phyloP scores from a whole-genome alignment of 2,888 invertebrate species.

The Selenia dentaria region DNA sequence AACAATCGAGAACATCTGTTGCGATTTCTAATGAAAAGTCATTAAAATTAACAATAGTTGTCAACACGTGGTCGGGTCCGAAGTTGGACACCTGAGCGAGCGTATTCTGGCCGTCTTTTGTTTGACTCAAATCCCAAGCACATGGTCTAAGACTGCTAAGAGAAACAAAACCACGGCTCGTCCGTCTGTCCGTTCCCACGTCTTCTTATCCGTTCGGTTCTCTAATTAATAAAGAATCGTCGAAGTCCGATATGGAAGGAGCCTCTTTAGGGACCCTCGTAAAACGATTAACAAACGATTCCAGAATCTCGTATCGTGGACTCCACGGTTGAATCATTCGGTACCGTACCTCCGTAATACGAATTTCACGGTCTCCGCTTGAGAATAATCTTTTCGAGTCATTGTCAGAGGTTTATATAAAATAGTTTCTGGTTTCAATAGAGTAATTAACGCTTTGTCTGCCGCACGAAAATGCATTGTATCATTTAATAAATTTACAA shows the following conservation, averaged over 20 bases:
- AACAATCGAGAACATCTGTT: constrained; percentile 63
- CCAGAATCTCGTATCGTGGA: constrained; percentile 51
- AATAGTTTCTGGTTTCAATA: constrained; percentile 13
- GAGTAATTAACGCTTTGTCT: constrained; percentile 17
- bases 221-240: constrained; percentile 74
- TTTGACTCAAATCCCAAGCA: constrained; percentile 61
- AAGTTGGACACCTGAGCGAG: constrained; percentile 59
- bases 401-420: constrained; percentile 4
- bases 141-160: constrained; percentile 63
- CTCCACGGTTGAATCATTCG: constrained; percentile 58
- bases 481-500: neutral
- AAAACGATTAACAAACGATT: constrained; percentile 81
- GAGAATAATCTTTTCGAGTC: constrained; percentile 8
- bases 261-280: constrained; percentile 72
- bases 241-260: constrained; percentile 71
- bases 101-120: constrained; percentile 46
- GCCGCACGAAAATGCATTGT: constrained; percentile 17
- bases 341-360: constrained; percentile 60
- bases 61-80: constrained; percentile 61
- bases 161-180: constrained; percentile 29
- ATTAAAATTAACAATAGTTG: constrained; percentile 56
- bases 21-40: constrained; percentile 49
- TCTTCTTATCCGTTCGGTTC: constrained; percentile 63
- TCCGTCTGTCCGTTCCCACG: constrained; percentile 69
- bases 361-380: constrained; percentile 60